Evolutionary conservation across 2,888 invertebrate genomes (phyloP).

Genomic region (Meiosimyza decipiens): DNA sequence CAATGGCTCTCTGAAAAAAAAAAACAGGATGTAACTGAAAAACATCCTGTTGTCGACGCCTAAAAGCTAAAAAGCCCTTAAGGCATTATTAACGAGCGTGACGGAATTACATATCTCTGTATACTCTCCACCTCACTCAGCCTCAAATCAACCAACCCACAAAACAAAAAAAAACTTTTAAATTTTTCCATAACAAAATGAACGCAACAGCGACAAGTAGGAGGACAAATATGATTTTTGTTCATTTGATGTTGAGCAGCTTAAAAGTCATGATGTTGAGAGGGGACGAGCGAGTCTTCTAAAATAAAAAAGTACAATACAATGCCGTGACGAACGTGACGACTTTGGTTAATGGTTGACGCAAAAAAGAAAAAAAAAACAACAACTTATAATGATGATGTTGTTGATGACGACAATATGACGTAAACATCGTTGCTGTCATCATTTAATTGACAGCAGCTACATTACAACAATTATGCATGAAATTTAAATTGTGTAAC

Average conservation of each 20-base stretch:
- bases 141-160: too few species aligned
- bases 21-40: slow-evolving; percentile 48
- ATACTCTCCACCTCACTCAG: background rate
- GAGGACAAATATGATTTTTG: slow-evolving; percentile 38
- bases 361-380: too few species aligned
- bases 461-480: slow-evolving; percentile 1
- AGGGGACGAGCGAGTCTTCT: background rate
- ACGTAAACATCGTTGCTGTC: slow-evolving; percentile 33
- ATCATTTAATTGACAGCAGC: slow-evolving; percentile 51
- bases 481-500: slow-evolving; percentile 11
- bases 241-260: slow-evolving; percentile 18
- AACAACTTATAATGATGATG: slow-evolving; percentile 10
- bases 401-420: slow-evolving; percentile 4
- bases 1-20: slow-evolving; percentile 6
- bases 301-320: background rate
- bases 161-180: too few species aligned
- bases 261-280: background rate
- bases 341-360: background rate
- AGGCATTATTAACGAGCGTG: slow-evolving; percentile 66
- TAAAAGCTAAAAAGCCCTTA: slow-evolving; percentile 53
- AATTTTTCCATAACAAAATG: too few species aligned
- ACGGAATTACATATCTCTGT: slow-evolving; percentile 49
- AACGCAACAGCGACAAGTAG: slow-evolving; percentile 2
- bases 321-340: slow-evolving; percentile 27
- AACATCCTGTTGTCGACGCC: slow-evolving; percentile 49